These are phyloP conservation scores for Rhopalosiphum maidis DNA, from an alignment of 1,140 invertebrate species.

Conservation along the genomic window DNA sequence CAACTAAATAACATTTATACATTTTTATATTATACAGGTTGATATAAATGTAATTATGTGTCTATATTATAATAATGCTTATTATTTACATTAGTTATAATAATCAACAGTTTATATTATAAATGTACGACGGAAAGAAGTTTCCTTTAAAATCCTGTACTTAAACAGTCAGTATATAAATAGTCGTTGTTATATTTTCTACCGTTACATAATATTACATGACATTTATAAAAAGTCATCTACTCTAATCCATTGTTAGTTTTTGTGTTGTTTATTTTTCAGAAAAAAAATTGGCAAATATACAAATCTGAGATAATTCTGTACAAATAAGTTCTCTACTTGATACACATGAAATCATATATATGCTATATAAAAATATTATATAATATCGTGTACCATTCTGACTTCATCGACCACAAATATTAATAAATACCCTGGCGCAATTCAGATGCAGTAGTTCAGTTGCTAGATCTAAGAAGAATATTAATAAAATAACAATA, in stretches of 20 bases:
- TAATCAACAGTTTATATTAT: not conserved
- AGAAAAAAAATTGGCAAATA: not conserved
- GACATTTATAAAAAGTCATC: not conserved
- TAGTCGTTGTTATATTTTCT: not conserved
- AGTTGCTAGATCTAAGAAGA: no score
- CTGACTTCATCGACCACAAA: no score
- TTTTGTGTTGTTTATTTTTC: conserved; percentile 18
- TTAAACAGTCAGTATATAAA: not conserved
- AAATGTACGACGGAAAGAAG: not conserved
- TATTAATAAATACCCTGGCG: no score
- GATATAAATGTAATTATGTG: not conserved
- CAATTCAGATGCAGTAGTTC: no score
- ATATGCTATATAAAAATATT: not conserved
- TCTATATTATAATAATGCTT: no score
- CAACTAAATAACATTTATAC: not conserved
- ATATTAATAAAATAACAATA: no score
- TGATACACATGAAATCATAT: not conserved
- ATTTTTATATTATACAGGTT: not conserved
- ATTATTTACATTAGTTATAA: not conserved
- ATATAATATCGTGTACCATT: no score
- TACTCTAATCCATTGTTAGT: not conserved
- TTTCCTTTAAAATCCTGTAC: not conserved
- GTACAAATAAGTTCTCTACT: not conserved
- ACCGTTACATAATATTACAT: conserved; percentile 26
- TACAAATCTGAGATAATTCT: not conserved